Conservation (phyloP, 1,140 invertebrate genomes). For the Patella vulgata region DNA sequence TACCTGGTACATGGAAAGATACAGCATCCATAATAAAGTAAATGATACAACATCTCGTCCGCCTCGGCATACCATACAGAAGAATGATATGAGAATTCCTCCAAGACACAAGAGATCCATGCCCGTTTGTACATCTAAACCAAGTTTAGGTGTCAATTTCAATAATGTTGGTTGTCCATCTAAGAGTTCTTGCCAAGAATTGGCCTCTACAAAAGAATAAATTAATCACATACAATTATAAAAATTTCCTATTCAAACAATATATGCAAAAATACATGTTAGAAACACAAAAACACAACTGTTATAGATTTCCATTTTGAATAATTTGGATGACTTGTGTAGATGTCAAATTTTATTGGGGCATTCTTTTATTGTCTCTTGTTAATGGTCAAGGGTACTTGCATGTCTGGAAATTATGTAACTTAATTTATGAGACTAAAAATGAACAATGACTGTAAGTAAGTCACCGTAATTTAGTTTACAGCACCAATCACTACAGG, state of each 20-base stretch:
- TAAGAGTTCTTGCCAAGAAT: constrained; percentile 50
- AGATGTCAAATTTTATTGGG: too few species aligned
- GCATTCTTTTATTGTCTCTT: too few species aligned
- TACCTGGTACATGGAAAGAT: constrained; percentile 81
- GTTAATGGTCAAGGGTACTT: too few species aligned
- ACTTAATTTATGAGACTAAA: too few species aligned
- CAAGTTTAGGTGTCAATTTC: constrained; percentile 77
- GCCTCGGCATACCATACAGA: constrained; percentile 52
- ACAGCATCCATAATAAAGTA: constrained; percentile 76
- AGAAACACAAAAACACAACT: neutral
- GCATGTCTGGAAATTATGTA: too few species aligned
- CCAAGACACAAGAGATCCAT: constrained; percentile 78
- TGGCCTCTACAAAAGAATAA: constrained; percentile 41
- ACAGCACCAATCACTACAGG: too few species aligned
- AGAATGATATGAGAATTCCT: constrained; percentile 74
- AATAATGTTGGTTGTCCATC: constrained; percentile 76
- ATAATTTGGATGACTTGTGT: too few species aligned
- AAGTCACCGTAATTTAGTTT: too few species aligned
- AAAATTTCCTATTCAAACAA: neutral
- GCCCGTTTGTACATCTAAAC: constrained; percentile 76
- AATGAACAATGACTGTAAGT: too few species aligned
- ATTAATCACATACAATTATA: neutral
- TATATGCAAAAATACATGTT: neutral
- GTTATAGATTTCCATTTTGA: too few species aligned
- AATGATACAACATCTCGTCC: constrained; percentile 68